A percentile compares a stretch with the other conserved stretches of the same genome.
These are phyloP conservation scores for Dyspetes luteomarginatus DNA, from an alignment of 2,888 invertebrate genomes.

Conservation along the genomic window DNA sequence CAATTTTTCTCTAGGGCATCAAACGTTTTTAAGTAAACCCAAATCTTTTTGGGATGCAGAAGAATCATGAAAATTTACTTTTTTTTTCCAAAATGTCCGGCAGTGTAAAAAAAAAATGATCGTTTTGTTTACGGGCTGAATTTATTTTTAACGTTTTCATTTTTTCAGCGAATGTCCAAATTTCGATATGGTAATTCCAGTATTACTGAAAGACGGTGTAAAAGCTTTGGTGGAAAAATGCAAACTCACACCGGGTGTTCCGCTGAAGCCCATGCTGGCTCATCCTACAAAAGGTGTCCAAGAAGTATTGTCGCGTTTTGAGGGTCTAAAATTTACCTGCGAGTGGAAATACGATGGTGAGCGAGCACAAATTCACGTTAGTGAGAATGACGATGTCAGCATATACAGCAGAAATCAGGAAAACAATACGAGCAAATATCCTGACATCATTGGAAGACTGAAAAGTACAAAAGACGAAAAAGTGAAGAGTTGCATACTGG, in stretches of 20 bases:
- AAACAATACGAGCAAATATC: constrained; percentile 97
- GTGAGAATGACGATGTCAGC: constrained; percentile 88
- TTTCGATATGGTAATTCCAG: constrained; percentile 93
- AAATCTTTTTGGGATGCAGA: too few species aligned
- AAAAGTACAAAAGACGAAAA: constrained; percentile 84
- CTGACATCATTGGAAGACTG: constrained; percentile 93
- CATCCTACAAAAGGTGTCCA: constrained; percentile 98
- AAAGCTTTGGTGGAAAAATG: constrained; percentile 90
- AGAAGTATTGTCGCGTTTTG: constrained; percentile 92
- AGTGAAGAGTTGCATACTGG: constrained; percentile 94
- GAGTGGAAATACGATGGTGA: constrained; percentile 99
- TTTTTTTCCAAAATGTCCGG: constrained; percentile 14
- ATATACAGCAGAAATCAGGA: constrained; percentile 99
- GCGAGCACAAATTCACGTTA: constrained; percentile 95
- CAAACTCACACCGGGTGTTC: constrained; percentile 95
- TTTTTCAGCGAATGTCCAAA: constrained; percentile 95
- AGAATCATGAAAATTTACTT: too few species aligned
- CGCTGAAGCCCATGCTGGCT: constrained; percentile 99
- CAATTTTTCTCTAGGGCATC: too few species aligned
- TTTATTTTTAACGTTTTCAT: constrained; percentile 24
- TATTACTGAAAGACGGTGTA: constrained; percentile 91
- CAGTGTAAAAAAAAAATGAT: constrained; percentile 7
- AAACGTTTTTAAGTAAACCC: too few species aligned
- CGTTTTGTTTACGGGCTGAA: background rate
- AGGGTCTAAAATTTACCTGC: constrained; percentile 95